phyloP scores from a whole-genome alignment of 1,140 invertebrate genomes.

The Drosophila carrolli region DNA sequence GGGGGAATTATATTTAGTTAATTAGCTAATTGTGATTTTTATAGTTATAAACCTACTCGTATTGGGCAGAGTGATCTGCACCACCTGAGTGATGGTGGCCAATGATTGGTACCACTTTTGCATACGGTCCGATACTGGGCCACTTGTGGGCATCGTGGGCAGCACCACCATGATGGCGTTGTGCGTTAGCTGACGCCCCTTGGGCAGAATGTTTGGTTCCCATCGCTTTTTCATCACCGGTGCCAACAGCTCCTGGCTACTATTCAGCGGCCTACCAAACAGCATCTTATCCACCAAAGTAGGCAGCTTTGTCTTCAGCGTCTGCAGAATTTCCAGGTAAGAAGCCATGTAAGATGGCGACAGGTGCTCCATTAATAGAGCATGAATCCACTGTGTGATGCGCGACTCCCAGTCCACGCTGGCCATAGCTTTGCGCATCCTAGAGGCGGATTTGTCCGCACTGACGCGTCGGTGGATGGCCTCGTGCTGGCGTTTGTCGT shows the following conservation, averaged over 20 bases:
- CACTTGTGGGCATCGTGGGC: conserved; percentile 87
- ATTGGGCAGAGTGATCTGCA: conserved; percentile 87
- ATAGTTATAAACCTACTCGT: conserved; percentile 54
- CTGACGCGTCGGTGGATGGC: conserved; percentile 89
- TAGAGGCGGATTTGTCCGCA: conserved; percentile 89
- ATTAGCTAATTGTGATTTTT: too few relatives aligned
- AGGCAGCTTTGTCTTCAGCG: conserved; percentile 90
- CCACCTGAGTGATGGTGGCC: conserved; percentile 89
- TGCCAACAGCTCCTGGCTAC: conserved; percentile 85
- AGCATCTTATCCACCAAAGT: conserved; percentile 92
- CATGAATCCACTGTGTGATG: conserved; percentile 92
- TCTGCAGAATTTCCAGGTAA: conserved; percentile 93
- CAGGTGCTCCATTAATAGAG: conserved; percentile 89
- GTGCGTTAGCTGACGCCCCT: conserved; percentile 88
- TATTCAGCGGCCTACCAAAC: conserved; percentile 86
- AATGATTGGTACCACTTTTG: conserved; percentile 90
- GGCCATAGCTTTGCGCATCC: conserved; percentile 89
- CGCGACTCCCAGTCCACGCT: conserved; percentile 89
- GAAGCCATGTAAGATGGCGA: conserved; percentile 89
- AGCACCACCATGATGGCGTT: conserved; percentile 90
- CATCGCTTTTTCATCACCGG: conserved; percentile 90
- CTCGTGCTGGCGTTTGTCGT: conserved; percentile 86
- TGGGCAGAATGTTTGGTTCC: conserved; percentile 87
- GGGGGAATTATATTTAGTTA: not conserved
- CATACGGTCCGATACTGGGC: conserved; percentile 86